Conservation (phyloP, 2,797 vertebrate species). For the Arrhamphus sclerolepis region DNA sequence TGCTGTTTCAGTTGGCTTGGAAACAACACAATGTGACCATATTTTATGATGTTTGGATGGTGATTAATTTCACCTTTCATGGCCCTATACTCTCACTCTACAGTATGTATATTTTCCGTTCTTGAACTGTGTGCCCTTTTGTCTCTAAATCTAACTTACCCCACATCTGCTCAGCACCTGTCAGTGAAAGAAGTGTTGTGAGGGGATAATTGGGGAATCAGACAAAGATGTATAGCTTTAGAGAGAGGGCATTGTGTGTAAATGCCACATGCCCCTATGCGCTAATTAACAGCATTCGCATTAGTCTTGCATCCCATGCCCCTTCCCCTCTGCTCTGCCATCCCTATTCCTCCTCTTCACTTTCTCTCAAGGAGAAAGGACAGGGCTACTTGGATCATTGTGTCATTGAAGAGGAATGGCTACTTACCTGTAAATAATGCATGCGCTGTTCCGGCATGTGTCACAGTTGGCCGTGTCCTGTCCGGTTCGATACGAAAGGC, state of each 20-base stretch:
- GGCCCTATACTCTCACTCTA: constrained; percentile 15
- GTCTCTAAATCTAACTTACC: constrained; percentile 5
- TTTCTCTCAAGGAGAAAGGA: constrained; percentile 47
- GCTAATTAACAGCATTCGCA: constrained; percentile 55
- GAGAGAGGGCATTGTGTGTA: constrained; percentile 17
- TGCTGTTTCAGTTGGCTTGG: constrained; percentile 37
- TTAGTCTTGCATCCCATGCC: constrained; percentile 28
- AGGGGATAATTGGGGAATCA: constrained; percentile 6
- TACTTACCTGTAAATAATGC: constrained; percentile 97
- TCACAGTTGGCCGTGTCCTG: constrained; percentile 99
- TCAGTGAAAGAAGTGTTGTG: constrained; percentile 13
- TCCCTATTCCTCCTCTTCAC: constrained; percentile 26
- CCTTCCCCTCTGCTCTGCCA: background rate
- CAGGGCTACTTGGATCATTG: constrained; percentile 37
- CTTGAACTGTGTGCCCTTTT: constrained; percentile 20
- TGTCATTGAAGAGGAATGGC: constrained; percentile 62
- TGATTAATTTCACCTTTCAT: constrained; percentile 62
- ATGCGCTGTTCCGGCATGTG: constrained; percentile 99
- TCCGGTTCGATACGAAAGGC: constrained; percentile 98
- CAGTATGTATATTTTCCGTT: constrained; percentile 6
- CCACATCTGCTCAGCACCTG: constrained; percentile 10
- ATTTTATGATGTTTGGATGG: constrained; percentile 36
- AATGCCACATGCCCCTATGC: constrained; percentile 41
- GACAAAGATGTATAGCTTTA: constrained; percentile 35
- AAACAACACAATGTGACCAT: constrained; percentile 39